phyloP scores from a whole-genome alignment of 2,888 invertebrate species.

The Xylota sylvarum region DNA sequence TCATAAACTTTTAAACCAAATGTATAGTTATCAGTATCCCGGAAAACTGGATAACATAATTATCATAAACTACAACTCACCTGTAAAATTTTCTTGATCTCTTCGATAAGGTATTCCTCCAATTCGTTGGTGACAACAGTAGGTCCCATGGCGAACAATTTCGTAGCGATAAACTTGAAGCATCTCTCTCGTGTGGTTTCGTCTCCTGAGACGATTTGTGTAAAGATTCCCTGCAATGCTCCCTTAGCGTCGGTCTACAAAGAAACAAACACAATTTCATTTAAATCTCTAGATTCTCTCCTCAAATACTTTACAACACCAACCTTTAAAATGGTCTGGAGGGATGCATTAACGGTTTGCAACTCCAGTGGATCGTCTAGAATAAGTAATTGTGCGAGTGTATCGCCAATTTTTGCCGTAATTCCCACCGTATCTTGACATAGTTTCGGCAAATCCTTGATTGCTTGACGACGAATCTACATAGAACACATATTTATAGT shows the following conservation, averaged over 20 bases:
- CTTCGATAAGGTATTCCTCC: constrained; percentile 92
- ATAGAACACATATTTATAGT: not conserved
- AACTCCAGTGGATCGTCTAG: constrained; percentile 94
- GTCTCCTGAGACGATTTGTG: constrained; percentile 89
- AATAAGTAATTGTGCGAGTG: constrained; percentile 95
- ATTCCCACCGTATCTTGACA: constrained; percentile 94
- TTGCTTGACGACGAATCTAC: constrained; percentile 97
- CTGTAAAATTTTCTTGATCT: constrained; percentile 94
- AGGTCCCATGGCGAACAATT: constrained; percentile 91
- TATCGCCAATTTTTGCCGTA: constrained; percentile 94
- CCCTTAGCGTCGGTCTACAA: constrained; percentile 85
- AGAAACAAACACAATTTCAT: constrained; percentile 6
- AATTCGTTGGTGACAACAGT: constrained; percentile 93
- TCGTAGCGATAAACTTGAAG: constrained; percentile 94
- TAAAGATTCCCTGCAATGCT: constrained; percentile 89
- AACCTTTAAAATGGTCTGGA: constrained; percentile 87
- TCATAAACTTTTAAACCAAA: too few species aligned
- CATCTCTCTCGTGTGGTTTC: constrained; percentile 93
- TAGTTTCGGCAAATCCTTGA: constrained; percentile 94
- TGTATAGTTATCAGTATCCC: too few species aligned
- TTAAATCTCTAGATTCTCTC: not conserved
- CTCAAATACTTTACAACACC: not conserved
- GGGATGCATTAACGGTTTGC: constrained; percentile 92
- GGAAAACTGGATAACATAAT: too few species aligned
- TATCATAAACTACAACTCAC: constrained; percentile 83